A percentile compares a stretch with the other conserved stretches of the same genome.
phyloP scores from a whole-genome alignment of 2,113 vertebrate species.

The Clarias magur region DNA sequence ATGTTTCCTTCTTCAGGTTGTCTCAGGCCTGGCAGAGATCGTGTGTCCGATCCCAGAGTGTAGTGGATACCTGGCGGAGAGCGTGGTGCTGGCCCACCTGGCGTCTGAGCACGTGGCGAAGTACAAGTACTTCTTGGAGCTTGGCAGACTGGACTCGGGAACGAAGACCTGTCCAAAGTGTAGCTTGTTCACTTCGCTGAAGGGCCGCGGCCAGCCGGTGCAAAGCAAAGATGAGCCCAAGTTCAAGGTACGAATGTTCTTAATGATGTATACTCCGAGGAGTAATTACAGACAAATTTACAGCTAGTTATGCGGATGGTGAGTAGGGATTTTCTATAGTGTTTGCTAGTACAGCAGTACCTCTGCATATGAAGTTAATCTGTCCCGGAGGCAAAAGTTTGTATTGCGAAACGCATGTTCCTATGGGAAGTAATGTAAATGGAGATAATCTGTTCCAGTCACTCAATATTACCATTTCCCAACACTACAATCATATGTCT shows the following conservation, averaged over 20 bases:
- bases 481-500: too few relatives aligned
- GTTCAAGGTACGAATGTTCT: conserved; percentile 82
- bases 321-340: background rate
- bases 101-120: conserved; percentile 86
- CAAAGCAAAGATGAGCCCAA: conserved; percentile 86
- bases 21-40: conserved; percentile 83
- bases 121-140: conserved; percentile 94
- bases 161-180: conserved; percentile 98
- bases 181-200: conserved; percentile 92
- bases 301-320: background rate
- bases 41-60: conserved; percentile 93
- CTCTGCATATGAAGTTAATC: too few relatives aligned
- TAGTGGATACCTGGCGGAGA: conserved; percentile 89
- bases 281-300: background rate
- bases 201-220: conserved; percentile 78
- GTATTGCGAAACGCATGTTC: too few relatives aligned
- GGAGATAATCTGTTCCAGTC: too few relatives aligned
- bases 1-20: conserved; percentile 75
- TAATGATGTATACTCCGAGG: background rate
- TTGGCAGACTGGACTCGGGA: conserved; percentile 90
- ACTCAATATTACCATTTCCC: too few relatives aligned
- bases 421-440: too few relatives aligned
- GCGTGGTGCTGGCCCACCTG: conserved; percentile 82
- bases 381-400: too few relatives aligned
- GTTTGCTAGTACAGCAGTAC: background rate